Evolutionary conservation across 2,888 invertebrate species (phyloP).

Genomic region (Gandaritis pyraliata): DNA sequence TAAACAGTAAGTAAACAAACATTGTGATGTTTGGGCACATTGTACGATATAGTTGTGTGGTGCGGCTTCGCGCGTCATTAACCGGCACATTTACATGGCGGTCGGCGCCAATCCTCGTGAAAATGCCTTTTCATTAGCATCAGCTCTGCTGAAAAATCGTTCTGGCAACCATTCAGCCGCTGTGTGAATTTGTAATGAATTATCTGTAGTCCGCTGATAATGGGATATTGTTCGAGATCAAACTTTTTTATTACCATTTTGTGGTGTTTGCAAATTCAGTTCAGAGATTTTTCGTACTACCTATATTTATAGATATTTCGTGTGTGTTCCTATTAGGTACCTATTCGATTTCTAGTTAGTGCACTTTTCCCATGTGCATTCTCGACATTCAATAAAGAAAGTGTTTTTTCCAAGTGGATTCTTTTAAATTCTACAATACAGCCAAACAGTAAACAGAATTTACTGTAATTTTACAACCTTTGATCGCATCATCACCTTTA

Average conservation of each 20-base stretch:
- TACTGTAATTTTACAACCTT: conserved; percentile 10
- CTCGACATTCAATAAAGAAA: too few species aligned
- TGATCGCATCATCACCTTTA: conserved; percentile 6
- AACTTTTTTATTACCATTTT: not conserved
- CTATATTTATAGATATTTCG: too few species aligned
- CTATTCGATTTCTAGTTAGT: too few species aligned
- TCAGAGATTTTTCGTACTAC: too few species aligned
- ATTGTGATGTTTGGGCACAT: conserved; percentile 48
- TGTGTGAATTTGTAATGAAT: conserved; percentile 47
- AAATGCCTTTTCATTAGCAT: conserved; percentile 82
- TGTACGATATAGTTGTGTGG: conserved; percentile 59
- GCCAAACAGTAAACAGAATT: not conserved
- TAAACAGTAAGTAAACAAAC: conserved; percentile 40
- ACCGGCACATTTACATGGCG: conserved; percentile 75
- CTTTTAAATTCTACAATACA: too few species aligned
- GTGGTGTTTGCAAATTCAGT: too few species aligned
- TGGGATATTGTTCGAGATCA: conserved; percentile 11
- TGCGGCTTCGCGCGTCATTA: conserved; percentile 78
- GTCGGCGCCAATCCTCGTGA: conserved; percentile 81
- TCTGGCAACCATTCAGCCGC: conserved; percentile 62
- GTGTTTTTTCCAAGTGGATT: too few species aligned
- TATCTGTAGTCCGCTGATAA: conserved; percentile 33
- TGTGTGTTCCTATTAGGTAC: too few species aligned
- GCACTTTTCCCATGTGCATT: too few species aligned
- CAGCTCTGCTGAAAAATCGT: conserved; percentile 78